A percentile compares a stretch with the other conserved stretches of the same genome.
phyloP scores from a whole-genome alignment of 2,888 invertebrate genomes.

The Cosmorhoe ocellata region DNA sequence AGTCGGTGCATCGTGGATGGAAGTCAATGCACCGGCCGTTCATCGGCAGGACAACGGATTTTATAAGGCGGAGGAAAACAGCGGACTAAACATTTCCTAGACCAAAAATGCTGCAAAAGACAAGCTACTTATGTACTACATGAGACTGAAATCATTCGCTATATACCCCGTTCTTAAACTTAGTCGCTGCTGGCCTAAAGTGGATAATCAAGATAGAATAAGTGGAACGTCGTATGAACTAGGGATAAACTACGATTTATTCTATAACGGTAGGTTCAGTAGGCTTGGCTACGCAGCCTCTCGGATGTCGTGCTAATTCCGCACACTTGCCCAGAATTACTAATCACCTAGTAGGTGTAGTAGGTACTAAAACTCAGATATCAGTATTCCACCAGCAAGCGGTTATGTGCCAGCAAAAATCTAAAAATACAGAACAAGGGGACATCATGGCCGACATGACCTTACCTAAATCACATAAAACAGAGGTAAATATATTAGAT shows the following conservation, averaged over 20 bases:
- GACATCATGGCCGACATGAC: slow-evolving; percentile 66
- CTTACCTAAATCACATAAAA: slow-evolving; percentile 71
- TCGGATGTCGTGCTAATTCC: slow-evolving; percentile 77
- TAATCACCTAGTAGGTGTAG: slow-evolving; percentile 46
- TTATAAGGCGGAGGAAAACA: not conserved
- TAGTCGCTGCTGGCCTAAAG: too few species aligned
- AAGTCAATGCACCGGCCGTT: slow-evolving; percentile 35
- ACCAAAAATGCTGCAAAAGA: too few species aligned
- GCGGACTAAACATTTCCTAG: not conserved
- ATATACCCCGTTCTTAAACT: too few species aligned
- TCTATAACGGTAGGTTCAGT: not conserved
- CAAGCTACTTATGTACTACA: too few species aligned
- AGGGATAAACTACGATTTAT: too few species aligned
- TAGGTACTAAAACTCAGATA: slow-evolving; percentile 30
- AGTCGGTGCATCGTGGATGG: slow-evolving; percentile 26
- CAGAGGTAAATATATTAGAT: slow-evolving; percentile 41
- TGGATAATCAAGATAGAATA: too few species aligned
- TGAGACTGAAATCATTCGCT: too few species aligned
- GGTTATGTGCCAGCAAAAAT: slow-evolving; percentile 63
- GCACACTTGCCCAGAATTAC: slow-evolving; percentile 67
- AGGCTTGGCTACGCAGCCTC: slow-evolving; percentile 47
- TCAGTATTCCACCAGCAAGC: slow-evolving; percentile 68
- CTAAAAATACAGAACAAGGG: slow-evolving; percentile 77
- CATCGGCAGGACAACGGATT: slow-evolving; percentile 18
- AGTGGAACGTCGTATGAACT: too few species aligned